Conservation (phyloP, 1,140 invertebrate genomes). For the Agrilus planipennis region DNA sequence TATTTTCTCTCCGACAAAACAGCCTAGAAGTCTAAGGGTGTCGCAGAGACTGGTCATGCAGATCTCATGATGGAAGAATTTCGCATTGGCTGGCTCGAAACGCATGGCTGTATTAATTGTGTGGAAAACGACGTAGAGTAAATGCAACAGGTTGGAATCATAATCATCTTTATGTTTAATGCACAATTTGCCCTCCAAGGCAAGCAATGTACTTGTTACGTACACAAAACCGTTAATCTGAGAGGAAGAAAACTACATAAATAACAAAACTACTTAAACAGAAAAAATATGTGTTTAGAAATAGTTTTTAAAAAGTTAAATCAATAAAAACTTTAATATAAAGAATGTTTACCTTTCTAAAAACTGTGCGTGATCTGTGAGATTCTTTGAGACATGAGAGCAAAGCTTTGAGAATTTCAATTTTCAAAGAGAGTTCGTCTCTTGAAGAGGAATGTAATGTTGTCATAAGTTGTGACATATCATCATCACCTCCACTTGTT, state of each 20-base stretch:
- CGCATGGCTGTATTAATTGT: conserved; percentile 95
- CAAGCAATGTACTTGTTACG: conserved; percentile 89
- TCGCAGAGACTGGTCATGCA: conserved; percentile 87
- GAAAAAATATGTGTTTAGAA: conserved; percentile 1
- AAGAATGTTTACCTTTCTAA: conserved; percentile 66
- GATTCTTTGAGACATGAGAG: conserved; percentile 83
- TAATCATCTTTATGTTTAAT: conserved; percentile 32
- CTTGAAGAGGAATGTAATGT: conserved; percentile 80
- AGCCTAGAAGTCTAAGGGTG: conserved; percentile 80
- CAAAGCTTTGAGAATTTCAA: conserved; percentile 82
- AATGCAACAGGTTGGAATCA: conserved; percentile 41
- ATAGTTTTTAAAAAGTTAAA: background rate
- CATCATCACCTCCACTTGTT: conserved; percentile 85
- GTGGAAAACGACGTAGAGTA: conserved; percentile 86
- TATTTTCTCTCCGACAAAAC: conserved; percentile 55
- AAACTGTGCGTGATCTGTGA: conserved; percentile 90
- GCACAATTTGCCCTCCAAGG: conserved; percentile 80
- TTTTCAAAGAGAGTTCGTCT: conserved; percentile 70
- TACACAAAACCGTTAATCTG: conserved; percentile 89
- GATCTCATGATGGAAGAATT: conserved; percentile 94
- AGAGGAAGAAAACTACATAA: conserved; percentile 12
- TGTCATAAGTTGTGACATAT: conserved; percentile 83
- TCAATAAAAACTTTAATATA: background rate
- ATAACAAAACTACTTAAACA: conserved; percentile 7
- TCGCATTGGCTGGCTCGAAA: conserved; percentile 97